Conservation (phyloP, 1,140 invertebrate species). For the Trichomalopsis sarcophagae region DNA sequence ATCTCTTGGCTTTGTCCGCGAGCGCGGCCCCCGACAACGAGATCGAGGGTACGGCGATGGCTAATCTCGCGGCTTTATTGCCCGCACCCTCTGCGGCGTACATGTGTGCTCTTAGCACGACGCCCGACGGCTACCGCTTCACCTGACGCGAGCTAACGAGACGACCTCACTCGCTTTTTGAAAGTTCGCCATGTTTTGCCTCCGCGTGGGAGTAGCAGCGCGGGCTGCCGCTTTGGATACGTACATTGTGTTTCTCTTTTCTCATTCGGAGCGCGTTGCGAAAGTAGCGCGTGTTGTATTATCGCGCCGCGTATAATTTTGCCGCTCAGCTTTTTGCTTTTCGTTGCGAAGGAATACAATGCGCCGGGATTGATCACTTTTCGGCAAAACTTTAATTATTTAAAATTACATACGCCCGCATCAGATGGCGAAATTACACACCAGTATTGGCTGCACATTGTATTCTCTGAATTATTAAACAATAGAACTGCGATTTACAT, state of each 20-base stretch:
- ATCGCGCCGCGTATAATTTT: too few species aligned
- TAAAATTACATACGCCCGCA: too few species aligned
- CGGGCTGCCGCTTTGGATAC: neutral
- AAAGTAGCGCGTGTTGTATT: too few species aligned
- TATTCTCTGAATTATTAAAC: neutral
- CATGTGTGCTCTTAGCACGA: neutral
- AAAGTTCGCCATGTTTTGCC: constrained; percentile 16
- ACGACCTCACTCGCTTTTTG: constrained; percentile 19
- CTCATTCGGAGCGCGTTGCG: too few species aligned
- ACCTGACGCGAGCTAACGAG: neutral
- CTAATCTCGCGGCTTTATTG: constrained; percentile 20
- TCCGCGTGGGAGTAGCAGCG: neutral
- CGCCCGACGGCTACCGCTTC: neutral
- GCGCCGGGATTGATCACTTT: too few species aligned
- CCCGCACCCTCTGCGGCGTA: neutral
- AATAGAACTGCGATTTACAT: neutral
- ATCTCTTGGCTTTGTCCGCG: neutral
- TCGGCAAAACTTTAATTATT: too few species aligned
- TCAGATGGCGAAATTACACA: too few species aligned
- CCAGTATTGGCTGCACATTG: neutral
- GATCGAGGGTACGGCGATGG: constrained; percentile 1
- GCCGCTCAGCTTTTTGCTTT: too few species aligned
- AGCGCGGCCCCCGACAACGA: neutral
- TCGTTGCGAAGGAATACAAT: too few species aligned
- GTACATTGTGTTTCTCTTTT: too few species aligned